Evolutionary conservation across 37 sponge, comb jelly and placozoan species (phyloP).

Genomic region (Ianthella basta): DNA sequence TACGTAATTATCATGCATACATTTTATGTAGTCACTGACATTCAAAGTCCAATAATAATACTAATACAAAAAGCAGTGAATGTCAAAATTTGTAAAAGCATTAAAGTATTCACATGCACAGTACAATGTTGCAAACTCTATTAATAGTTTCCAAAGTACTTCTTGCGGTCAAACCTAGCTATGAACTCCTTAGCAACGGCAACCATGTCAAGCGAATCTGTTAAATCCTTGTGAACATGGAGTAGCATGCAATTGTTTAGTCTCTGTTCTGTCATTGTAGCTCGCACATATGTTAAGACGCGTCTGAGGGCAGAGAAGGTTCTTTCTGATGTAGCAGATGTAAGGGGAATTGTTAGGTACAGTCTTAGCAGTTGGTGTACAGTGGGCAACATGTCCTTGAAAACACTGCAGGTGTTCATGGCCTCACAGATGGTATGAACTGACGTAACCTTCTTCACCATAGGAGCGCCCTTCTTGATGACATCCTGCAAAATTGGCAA

Average conservation of each 20-base stretch:
- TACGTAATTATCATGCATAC: no score
- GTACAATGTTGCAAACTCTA: no score
- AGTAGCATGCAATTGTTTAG: constrained; percentile 64
- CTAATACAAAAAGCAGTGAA: no score
- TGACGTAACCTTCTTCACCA: constrained; percentile 56
- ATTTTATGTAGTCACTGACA: no score
- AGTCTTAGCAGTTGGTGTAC: constrained; percentile 37
- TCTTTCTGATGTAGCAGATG: constrained; percentile 25
- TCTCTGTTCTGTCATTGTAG: constrained; percentile 48
- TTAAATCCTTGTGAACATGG: constrained; percentile 60
- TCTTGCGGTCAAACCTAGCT: constrained; percentile 24
- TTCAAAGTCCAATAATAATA: no score
- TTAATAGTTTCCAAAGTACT: constrained; percentile 51
- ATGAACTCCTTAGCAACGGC: constrained; percentile 50
- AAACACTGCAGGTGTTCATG: constrained; percentile 37
- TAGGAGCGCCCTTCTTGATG: constrained; percentile 32
- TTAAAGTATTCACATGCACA: no score
- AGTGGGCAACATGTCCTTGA: constrained; percentile 19
- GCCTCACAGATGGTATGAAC: constrained; percentile 65
- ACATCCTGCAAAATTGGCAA: constrained; percentile 54
- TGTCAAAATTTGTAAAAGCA: no score
- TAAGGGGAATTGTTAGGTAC: constrained; percentile 32
- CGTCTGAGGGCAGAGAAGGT: constrained; percentile 22
- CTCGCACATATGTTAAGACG: constrained; percentile 1
- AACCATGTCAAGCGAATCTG: constrained; percentile 35